Evolutionary conservation across 1,140 invertebrate genomes (phyloP), one percentile per base, ranked within the genome.

Genomic region (Macrosteles quadrilineatus): DNA sequence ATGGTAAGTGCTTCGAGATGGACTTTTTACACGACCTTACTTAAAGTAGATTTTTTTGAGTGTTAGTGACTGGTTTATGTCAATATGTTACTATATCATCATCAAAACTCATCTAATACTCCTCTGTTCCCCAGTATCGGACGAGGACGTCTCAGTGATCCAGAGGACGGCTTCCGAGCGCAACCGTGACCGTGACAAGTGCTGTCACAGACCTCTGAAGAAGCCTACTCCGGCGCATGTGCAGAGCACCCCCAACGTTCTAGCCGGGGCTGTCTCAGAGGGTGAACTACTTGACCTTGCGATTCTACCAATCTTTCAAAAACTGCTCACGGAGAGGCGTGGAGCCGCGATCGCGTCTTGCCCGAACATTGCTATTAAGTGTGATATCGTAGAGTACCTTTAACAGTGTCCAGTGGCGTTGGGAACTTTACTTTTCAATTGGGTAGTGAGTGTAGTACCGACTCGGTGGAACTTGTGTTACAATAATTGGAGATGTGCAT

Each of bases 301-400:
- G 67, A 95, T 96, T 72, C 80, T 96, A 75, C 93, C 93, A 1
- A 96, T 96, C 78, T 96, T 96, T 83, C 92, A 95, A 74, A 95
- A 95, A 81, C 84, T 95, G 2, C 84, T 95, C 47, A 93, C 91
- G 23, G 92, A 95, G 77, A 84, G 92, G 71, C 90, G 91, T 75
- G 85, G 90, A 53, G 86, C 87, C n/a, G 90, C 90, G 67, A 92
- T 94, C 63, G 87, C 93, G 73, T 95, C 93, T 73, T 96, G 94
- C 81, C 94, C 94, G 6, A 96, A 95, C 84, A 95, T 96, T 82
- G 94, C 93, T 32, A 95, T 97, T 74, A 97, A 96, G 81, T 96
- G 94, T 85, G 94, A 97, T 85, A 96, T 97, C 75, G 94, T 96
- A 73, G 94, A 96, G 78, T 96, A 96, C 82, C 87, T 96, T 80